Percentiles rank a stretch among this genome's conserved stretches.
phyloP scores from a whole-genome alignment of 1,140 invertebrate genomes.

The Scaptomyza montana region DNA sequence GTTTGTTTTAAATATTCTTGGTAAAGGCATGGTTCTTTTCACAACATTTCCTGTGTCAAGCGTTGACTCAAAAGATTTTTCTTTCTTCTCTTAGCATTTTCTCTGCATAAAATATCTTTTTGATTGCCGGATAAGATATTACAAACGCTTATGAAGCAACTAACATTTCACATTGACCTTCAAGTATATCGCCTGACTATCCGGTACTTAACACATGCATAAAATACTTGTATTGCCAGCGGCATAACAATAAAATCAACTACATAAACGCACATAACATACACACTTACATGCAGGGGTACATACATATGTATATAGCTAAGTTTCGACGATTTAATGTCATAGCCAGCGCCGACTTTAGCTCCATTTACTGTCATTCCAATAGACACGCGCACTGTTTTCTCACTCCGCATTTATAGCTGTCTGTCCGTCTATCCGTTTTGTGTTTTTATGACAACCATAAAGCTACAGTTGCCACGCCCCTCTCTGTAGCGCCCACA shows the following conservation, averaged over 20 bases:
- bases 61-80: background rate
- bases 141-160: constrained; percentile 26
- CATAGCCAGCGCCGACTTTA: constrained; percentile 36
- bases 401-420: background rate
- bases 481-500: background rate
- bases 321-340: constrained; percentile 37
- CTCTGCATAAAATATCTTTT: constrained; percentile 21
- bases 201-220: constrained; percentile 2
- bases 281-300: background rate
- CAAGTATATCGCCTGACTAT: background rate
- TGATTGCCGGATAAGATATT: constrained; percentile 50
- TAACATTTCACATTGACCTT: constrained; percentile 41
- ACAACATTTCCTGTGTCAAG: no score
- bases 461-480: constrained; percentile 35
- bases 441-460: constrained; percentile 29
- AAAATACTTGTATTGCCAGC: constrained; percentile 21
- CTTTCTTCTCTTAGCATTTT: background rate
- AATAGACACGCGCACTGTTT: constrained; percentile 23
- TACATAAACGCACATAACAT: constrained; percentile 8
- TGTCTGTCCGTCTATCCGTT: background rate
- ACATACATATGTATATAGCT: constrained; percentile 14
- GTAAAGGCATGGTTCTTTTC: no score
- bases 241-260: constrained; percentile 48
- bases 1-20: background rate
- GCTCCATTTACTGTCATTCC: constrained; percentile 29